phyloP scores from a whole-genome alignment of 2,113 vertebrate genomes.

The Brevimyrus niger region DNA sequence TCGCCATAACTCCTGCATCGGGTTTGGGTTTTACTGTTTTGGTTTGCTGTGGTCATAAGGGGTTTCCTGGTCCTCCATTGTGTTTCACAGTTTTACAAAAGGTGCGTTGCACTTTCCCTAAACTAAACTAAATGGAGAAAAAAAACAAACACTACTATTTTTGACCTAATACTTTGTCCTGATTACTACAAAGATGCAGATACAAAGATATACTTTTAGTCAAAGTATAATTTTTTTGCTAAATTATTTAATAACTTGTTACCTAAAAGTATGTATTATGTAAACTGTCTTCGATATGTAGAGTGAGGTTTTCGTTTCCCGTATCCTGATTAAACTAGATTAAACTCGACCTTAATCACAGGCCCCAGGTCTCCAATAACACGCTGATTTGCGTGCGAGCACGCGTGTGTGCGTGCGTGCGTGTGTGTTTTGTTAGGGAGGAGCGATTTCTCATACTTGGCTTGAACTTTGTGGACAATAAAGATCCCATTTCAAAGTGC shows the following conservation, averaged over 20 bases:
- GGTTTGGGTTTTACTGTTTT: not conserved
- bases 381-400: conserved; percentile 10
- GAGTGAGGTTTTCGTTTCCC: conserved; percentile 41
- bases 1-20: not conserved
- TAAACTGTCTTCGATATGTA: conserved; percentile 29
- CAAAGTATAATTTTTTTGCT: not conserved
- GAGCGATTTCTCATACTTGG: conserved; percentile 70
- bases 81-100: not conserved
- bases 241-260: not conserved
- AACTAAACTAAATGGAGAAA: not conserved
- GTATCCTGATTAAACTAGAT: conserved; percentile 45
- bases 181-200: not conserved
- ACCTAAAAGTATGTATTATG: not conserved
- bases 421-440: conserved; percentile 63
- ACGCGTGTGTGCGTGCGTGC: conserved; percentile 34
- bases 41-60: not conserved
- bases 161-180: not conserved
- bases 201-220: not conserved
- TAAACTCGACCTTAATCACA: conserved; percentile 42
- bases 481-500: conserved; percentile 77
- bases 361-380: conserved; percentile 29
- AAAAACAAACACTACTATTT: not conserved
- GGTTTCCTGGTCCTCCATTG: not conserved
- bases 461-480: conserved; percentile 71
- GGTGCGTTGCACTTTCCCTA: not conserved